Evolutionary conservation across 1,140 invertebrate species (phyloP), one percentile per base, ranked within the genome.

Genomic region (Trichoplusia ni): DNA sequence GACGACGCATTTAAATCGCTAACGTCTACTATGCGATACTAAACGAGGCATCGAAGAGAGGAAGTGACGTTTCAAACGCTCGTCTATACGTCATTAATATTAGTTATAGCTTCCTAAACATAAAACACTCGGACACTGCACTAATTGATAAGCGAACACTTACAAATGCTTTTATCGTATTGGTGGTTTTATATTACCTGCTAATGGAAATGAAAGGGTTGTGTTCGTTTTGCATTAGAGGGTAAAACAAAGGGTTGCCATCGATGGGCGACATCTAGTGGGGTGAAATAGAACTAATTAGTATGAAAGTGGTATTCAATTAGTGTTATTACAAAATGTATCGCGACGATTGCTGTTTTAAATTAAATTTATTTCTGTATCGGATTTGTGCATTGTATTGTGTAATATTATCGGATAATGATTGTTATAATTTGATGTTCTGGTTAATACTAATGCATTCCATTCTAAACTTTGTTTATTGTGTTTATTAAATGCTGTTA

Each of bases 191-290:
- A 61, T 65, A 75, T 78, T 79, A 64, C 66, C 13, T 51, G 62
- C 79, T 72, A 75, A 75, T 79, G 75, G 69, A 65, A 27, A 38
- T 7, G 56, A 77, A 78, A 78, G 74, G 81, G 75, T 77, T 77
- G 64, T 9, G 27, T 46, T 60, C 40, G 66, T 61, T 71, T 69
- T 69, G 61, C 67, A 54, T 49, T 64, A 62, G 25, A 70, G 9
- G 18, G 9, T 19, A 47, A 46, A 47, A 60, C 56, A 60, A 60
- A 46, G 13, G 29, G 27, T 19, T 18, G 38, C 16, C 29, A 31
- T 49, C 14, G 25, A 18, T 23, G 4, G 16, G 23, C 9, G 13
- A 4, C 38, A 13, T 58, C 27, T 44, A 42, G 16, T 16, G 3
- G 37, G 5, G 9, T 18, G 27, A 18, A 7, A 42, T 9, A 29